Evolutionary conservation across 2,888 invertebrate species (phyloP).

Genomic region (Eupithecia vulgata): DNA sequence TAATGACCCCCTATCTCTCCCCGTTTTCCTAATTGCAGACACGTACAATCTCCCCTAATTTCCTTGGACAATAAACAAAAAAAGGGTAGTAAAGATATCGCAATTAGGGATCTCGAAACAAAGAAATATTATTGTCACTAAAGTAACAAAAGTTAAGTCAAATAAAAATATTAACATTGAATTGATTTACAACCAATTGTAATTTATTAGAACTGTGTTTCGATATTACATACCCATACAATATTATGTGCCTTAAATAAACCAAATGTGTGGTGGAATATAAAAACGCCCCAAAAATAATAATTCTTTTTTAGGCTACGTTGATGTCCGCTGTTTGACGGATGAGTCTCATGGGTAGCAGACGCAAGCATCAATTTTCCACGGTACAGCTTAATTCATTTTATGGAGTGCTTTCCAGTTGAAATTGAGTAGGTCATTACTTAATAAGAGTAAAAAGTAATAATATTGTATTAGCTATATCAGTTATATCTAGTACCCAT

Average conservation of each 20-base stretch:
- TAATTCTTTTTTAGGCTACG: slow-evolving; percentile 9
- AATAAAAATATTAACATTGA: neutral
- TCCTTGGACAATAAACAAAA: slow-evolving; percentile 49
- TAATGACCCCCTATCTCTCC: slow-evolving; percentile 33
- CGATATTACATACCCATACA: neutral
- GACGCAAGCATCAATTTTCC: slow-evolving; percentile 20
- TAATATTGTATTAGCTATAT: too few species aligned
- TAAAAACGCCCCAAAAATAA: neutral
- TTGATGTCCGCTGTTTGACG: slow-evolving; percentile 22
- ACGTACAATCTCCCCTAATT: slow-evolving; percentile 44
- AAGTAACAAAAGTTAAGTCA: too few species aligned
- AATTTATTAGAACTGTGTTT: neutral
- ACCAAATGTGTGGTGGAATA: neutral
- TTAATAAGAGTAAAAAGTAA: too few species aligned
- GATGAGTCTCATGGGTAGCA: slow-evolving; percentile 21
- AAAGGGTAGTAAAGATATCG: neutral
- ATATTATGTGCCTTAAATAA: neutral
- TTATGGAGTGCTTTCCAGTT: slow-evolving; percentile 10
- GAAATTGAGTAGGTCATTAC: too few species aligned
- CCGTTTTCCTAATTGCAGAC: slow-evolving; percentile 39
- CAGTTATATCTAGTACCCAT: too few species aligned
- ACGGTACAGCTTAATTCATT: slow-evolving; percentile 14
- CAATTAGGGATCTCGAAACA: neutral
- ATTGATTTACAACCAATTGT: neutral
- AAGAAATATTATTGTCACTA: too few species aligned